These are phyloP conservation scores for Brachyhypopomus gauderio DNA, from an alignment of 2,113 vertebrate genomes.

Conservation along the genomic window DNA sequence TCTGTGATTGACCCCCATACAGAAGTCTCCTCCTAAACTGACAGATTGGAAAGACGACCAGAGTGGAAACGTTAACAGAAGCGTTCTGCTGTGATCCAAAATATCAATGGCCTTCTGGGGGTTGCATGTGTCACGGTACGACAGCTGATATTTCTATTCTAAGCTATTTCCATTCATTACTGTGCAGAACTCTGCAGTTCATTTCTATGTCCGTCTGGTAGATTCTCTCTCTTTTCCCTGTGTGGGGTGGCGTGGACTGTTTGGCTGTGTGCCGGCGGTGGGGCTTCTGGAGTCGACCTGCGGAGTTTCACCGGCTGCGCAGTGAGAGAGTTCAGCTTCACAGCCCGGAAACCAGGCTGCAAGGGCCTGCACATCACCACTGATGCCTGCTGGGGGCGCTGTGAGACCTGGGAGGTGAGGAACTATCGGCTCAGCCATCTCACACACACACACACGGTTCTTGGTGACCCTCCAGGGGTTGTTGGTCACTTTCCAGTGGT, in stretches of 20 bases:
- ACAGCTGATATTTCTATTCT: neutral
- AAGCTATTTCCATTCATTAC: neutral
- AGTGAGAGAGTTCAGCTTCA: slow-evolving; percentile 89
- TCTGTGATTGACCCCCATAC: neutral
- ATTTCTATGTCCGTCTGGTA: slow-evolving; percentile 53
- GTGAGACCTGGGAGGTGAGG: slow-evolving; percentile 95
- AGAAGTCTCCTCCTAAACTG: neutral
- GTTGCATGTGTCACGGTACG: slow-evolving; percentile 31
- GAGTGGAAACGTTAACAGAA: neutral
- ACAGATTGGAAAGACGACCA: neutral
- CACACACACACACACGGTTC: neutral
- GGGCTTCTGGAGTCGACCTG: slow-evolving; percentile 71
- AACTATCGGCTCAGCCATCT: neutral
- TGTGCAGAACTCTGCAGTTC: neutral
- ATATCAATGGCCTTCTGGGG: slow-evolving; percentile 12
- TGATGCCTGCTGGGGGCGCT: slow-evolving; percentile 96
- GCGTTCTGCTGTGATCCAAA: neutral
- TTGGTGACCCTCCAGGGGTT: too few species aligned
- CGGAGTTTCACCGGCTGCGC: slow-evolving; percentile 86
- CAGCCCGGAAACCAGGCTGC: slow-evolving; percentile 88
- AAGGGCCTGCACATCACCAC: slow-evolving; percentile 84
- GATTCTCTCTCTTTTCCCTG: slow-evolving; percentile 40
- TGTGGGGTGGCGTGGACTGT: slow-evolving; percentile 57
- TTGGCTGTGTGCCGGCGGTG: neutral
- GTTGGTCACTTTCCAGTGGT: too few species aligned